These are phyloP conservation scores for Pipa parva DNA, from an alignment of 2,113 vertebrate species.

Conservation along the genomic window DNA sequence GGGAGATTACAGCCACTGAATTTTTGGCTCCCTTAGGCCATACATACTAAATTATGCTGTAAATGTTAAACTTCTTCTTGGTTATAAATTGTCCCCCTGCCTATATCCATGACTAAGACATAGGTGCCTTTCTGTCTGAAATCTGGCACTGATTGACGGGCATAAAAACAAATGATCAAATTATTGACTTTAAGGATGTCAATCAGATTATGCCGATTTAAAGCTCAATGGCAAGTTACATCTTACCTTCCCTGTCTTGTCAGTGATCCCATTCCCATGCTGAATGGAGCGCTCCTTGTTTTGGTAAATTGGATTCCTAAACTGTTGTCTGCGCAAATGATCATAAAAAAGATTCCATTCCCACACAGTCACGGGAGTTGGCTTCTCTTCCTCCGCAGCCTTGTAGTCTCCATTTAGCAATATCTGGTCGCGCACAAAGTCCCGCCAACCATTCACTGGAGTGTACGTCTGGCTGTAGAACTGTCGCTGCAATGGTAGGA, in stretches of 20 bases:
- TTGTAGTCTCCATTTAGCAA: constrained; percentile 49
- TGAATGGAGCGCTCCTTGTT: constrained; percentile 41
- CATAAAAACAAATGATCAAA: too few relatives aligned
- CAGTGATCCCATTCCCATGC: constrained; percentile 60
- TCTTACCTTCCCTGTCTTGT: constrained; percentile 61
- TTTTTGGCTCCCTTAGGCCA: too few relatives aligned
- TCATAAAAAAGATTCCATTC: constrained; percentile 82
- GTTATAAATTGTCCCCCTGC: too few relatives aligned
- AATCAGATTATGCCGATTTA: too few relatives aligned
- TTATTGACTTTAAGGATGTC: too few relatives aligned
- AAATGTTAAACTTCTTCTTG: too few relatives aligned
- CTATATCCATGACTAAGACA: too few relatives aligned
- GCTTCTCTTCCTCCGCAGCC: constrained; percentile 16
- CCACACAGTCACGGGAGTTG: constrained; percentile 64
- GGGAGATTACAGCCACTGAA: too few relatives aligned
- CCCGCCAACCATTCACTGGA: constrained; percentile 64
- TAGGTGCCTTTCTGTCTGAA: too few relatives aligned
- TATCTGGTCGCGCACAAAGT: constrained; percentile 48
- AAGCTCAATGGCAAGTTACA: too few relatives aligned
- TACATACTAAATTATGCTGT: too few relatives aligned
- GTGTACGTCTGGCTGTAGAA: constrained; percentile 70
- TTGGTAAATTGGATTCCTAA: constrained; percentile 67
- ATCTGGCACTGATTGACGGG: too few relatives aligned
- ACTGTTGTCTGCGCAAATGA: constrained; percentile 61
- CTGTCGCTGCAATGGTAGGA: constrained; percentile 53